Evolutionary conservation across 1,140 invertebrate species (phyloP).

Genomic region (Monochamus saltuarius): DNA sequence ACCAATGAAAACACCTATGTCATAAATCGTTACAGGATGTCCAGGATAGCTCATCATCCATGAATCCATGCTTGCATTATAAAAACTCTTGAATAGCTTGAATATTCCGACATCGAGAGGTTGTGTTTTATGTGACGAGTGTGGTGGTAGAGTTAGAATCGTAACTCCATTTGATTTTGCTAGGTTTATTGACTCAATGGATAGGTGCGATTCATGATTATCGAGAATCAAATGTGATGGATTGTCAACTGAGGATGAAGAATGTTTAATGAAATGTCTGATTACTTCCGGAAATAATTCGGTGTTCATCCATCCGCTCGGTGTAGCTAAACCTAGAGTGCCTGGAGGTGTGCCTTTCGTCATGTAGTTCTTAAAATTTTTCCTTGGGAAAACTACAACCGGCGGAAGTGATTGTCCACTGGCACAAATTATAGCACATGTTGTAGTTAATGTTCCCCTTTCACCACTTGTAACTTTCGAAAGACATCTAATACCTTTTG

Average conservation of each 20-base stretch:
- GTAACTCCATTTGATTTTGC: constrained; percentile 45
- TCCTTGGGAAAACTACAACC: constrained; percentile 44
- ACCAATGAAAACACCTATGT: constrained; percentile 23
- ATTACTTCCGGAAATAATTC: constrained; percentile 38
- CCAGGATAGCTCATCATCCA: constrained; percentile 51
- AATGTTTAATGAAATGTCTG: no score
- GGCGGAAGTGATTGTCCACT: constrained; percentile 37
- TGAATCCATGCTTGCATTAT: constrained; percentile 41
- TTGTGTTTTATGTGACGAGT: constrained; percentile 54
- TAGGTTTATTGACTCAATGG: constrained; percentile 38
- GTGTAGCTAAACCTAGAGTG: constrained; percentile 44
- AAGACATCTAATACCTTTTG: constrained; percentile 45
- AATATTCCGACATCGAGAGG: no score
- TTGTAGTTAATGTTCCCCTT: constrained; percentile 51
- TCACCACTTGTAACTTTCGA: constrained; percentile 51
- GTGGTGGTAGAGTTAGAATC: constrained; percentile 54
- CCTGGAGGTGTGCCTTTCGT: constrained; percentile 45
- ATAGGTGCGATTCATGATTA: constrained; percentile 50
- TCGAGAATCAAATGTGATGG: constrained; percentile 51
- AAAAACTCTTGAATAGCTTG: constrained; percentile 51
- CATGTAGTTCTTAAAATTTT: constrained; percentile 47
- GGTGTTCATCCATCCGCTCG: constrained; percentile 50
- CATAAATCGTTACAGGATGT: constrained; percentile 32
- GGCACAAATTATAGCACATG: constrained; percentile 46
- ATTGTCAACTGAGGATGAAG: constrained; percentile 44